A percentile compares a stretch with the other conserved stretches of the same genome.
Evolutionary conservation across 2,113 vertebrate genomes (phyloP).

Genomic region (Thomomys bottae): DNA sequence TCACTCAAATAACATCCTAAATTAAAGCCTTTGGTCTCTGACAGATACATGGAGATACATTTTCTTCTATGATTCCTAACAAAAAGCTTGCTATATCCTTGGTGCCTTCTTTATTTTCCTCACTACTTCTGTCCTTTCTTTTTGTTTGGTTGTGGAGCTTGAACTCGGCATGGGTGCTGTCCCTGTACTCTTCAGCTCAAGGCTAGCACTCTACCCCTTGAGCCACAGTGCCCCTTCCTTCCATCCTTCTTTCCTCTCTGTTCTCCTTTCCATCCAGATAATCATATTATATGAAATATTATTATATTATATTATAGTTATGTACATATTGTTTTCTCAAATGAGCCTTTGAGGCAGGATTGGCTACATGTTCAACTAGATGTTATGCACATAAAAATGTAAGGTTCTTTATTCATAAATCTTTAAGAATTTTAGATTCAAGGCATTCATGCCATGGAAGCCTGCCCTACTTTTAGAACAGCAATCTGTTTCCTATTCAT

Average conservation of each 20-base stretch:
- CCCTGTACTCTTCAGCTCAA: too few relatives aligned
- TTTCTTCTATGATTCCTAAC: not conserved
- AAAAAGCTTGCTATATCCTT: too few relatives aligned
- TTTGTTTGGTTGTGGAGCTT: too few relatives aligned
- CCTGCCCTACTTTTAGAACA: not conserved
- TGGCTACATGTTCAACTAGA: not conserved
- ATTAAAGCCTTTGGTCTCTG: not conserved
- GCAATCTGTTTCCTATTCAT: not conserved
- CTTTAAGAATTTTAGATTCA: not conserved
- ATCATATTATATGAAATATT: too few relatives aligned
- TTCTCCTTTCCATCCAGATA: too few relatives aligned
- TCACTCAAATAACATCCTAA: constrained; percentile 27
- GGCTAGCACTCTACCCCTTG: too few relatives aligned
- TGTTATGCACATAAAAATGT: not conserved
- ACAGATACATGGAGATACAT: not conserved
- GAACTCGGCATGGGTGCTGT: too few relatives aligned
- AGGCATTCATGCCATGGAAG: not conserved
- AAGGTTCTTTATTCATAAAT: not conserved
- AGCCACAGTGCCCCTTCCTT: too few relatives aligned
- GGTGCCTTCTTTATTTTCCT: not conserved
- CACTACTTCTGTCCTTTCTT: too few relatives aligned
- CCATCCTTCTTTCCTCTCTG: too few relatives aligned
- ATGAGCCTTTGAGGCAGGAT: not conserved
- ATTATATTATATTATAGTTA: too few relatives aligned
- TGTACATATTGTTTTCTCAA: not conserved